Conservation (phyloP, 2,888 invertebrate species). For the Drosophila falleni region DNA sequence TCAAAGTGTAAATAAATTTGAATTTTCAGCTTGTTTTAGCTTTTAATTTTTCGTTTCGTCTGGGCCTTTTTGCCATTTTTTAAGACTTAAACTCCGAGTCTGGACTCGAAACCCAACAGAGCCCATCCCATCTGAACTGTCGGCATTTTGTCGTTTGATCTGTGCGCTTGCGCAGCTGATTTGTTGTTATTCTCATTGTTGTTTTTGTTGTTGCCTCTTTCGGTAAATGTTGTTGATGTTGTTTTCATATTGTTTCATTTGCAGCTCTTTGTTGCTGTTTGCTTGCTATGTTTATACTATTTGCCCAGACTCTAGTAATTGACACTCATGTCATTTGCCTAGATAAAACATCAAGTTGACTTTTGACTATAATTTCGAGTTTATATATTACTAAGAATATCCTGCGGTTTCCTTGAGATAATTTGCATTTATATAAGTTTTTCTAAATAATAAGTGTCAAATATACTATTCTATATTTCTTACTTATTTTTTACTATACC, state of each 20-base stretch:
- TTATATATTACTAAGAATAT: too few species aligned
- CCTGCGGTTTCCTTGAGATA: background rate
- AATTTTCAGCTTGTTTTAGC: constrained; percentile 82
- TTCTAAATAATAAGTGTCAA: too few species aligned
- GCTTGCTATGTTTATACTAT: constrained; percentile 50
- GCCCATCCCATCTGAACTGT: constrained; percentile 38
- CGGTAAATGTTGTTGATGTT: constrained; percentile 67
- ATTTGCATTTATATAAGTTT: too few species aligned
- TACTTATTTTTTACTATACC: too few species aligned
- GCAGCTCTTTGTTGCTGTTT: constrained; percentile 69
- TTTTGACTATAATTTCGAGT: background rate
- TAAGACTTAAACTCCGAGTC: constrained; percentile 37
- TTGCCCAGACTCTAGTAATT: constrained; percentile 56
- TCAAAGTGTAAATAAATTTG: constrained; percentile 82
- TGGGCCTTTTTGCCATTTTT: constrained; percentile 60
- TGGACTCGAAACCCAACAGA: constrained; percentile 1
- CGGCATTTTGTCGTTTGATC: constrained; percentile 75
- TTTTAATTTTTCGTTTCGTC: constrained; percentile 60
- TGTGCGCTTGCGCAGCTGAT: constrained; percentile 82
- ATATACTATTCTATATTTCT: too few species aligned
- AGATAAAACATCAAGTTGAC: constrained; percentile 50
- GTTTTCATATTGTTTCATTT: constrained; percentile 75
- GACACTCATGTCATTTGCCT: constrained; percentile 36
- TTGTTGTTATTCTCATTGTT: constrained; percentile 59
- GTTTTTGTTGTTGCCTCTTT: constrained; percentile 43